Percentiles rank a stretch among this genome's conserved stretches.
Evolutionary conservation across 2,888 invertebrate genomes (phyloP).

Genomic region (Tholera decimalis): DNA sequence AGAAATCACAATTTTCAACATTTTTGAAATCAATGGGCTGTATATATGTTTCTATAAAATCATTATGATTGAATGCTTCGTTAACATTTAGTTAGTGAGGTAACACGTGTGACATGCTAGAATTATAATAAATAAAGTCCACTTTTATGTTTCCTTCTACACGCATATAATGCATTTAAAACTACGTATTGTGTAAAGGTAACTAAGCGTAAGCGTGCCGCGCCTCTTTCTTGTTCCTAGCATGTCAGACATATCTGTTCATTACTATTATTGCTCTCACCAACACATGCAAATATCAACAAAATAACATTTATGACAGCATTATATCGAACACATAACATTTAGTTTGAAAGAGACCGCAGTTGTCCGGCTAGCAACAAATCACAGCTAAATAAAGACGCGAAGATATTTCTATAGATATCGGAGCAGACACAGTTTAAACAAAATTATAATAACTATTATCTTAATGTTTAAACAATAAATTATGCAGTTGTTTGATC

Average conservation of each 20-base stretch:
- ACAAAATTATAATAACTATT: conserved; percentile 19
- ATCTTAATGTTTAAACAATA: conserved; percentile 26
- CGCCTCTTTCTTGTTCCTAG: conserved; percentile 23
- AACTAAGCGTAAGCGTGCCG: conserved; percentile 39
- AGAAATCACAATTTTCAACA: conserved; percentile 52
- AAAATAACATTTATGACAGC: conserved; percentile 30
- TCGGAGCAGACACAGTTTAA: neutral
- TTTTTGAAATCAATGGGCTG: conserved; percentile 37
- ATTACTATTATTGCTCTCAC: conserved; percentile 21
- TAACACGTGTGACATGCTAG: conserved; percentile 41
- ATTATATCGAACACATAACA: conserved; percentile 38
- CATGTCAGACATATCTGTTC: conserved; percentile 33
- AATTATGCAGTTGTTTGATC: conserved; percentile 24
- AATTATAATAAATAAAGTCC: conserved; percentile 7
- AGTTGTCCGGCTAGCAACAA: conserved; percentile 17
- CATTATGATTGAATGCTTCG: conserved; percentile 30
- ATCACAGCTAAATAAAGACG: conserved; percentile 36
- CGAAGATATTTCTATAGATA: conserved; percentile 13
- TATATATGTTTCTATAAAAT: neutral
- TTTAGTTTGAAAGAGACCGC: conserved; percentile 11
- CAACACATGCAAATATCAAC: conserved; percentile 36
- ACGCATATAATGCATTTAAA: conserved; percentile 30
- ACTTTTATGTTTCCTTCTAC: neutral
- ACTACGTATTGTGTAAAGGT: conserved; percentile 52
- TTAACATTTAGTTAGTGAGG: conserved; percentile 18